Base-by-base conservation (phyloP, 1,140 invertebrate species). In the Bemisia tabaci region DNA sequence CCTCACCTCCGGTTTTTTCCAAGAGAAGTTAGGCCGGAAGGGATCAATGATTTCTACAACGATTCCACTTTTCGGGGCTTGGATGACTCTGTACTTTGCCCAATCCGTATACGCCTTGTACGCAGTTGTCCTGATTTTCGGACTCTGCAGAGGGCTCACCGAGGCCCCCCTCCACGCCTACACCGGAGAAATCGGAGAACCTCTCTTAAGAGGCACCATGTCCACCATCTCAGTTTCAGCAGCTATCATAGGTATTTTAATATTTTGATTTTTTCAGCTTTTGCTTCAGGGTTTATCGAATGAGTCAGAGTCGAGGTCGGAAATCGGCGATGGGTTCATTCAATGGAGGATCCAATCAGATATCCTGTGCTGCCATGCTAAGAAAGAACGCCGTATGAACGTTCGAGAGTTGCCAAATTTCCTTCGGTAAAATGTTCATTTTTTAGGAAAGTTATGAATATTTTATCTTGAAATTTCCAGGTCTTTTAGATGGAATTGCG, bases 121-220 rank as follows among this genome's bases (percentile, higher is more conserved):
- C 26, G 2, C 62, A 11, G 27, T 66, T 1, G 21, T 60, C n/a
- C 64, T 68, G 25, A 27, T 71, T 25, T 68, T 67, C 59, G 70
- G 70, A 1, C 58, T 71, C 5, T 79, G 80, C 25, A 77, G 79
- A 22, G 81, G 81, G 0, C 75, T 81, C 2, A 80, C 81, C 76
- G 72, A 73, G 59, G 81, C 80, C 12, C 80, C 81, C 1, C 79
- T 82, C 27, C 75, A 78, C 48, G 76, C 79, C 2, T 82, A 82
- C 67, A 76, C 82, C 9, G 79, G 79, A 2, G 81, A 82, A 75
- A 79, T 82, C 11, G 78, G 77, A 76, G 80, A 77, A 74, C 71
- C 68, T 48, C 39, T 62, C 48, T 63, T 68, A 12, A 59, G 71
- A 62, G 71, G 71, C 2, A 67, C 70, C 1, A 26, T 72, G n/a